Evolutionary conservation across 2,888 invertebrate species (phyloP), one percentile per base, ranked within the genome.

Genomic region (Unio pictorum): DNA sequence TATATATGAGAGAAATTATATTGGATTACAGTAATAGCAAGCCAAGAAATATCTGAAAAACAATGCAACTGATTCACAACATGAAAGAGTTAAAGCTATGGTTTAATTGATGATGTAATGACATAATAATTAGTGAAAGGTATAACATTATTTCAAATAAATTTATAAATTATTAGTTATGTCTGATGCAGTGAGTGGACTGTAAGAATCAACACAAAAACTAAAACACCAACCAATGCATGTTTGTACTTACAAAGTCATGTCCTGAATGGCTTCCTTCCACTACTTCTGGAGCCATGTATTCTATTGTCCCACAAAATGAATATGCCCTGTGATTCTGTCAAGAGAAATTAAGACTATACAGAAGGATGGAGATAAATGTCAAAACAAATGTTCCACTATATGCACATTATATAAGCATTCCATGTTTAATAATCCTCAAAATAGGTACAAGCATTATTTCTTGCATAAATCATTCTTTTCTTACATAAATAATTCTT

Each of bases 231-330:
- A 60, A 26, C 28, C 6, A 8, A 17, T 60, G 30, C 61, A 28
- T 30, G 34, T 30, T 54, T 28, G 55, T 65, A 95, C 95, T 95
- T 91, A 96, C 96, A 90, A 96, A 95, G 93, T 97, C 96, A 91
- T 98, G 98, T 30, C 98, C 98, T 80, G 94, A 93, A 68, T 94
- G 94, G 74, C 96, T 96, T 68, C 96, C 95, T 85, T 94, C 91
- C 57, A 93, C 92, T 55, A 94, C 92, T 89, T 94, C 95, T 0
- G 96, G 98, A 28, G 98, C 98, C 98, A 99, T 99, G 91, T 99
- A 99, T 90, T 99, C 98, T 84, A 98, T 95, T 76, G 98, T 99
- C 26, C 99, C 99, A 90, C 99, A 99, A 92, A 98, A 99, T 75
- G 97, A 98, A 91, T 97, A 97, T 0, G 99, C 95, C 76, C 97